These are phyloP conservation scores for Babylonia areolata DNA, from an alignment of 1,140 invertebrate genomes.

Conservation along the genomic window DNA sequence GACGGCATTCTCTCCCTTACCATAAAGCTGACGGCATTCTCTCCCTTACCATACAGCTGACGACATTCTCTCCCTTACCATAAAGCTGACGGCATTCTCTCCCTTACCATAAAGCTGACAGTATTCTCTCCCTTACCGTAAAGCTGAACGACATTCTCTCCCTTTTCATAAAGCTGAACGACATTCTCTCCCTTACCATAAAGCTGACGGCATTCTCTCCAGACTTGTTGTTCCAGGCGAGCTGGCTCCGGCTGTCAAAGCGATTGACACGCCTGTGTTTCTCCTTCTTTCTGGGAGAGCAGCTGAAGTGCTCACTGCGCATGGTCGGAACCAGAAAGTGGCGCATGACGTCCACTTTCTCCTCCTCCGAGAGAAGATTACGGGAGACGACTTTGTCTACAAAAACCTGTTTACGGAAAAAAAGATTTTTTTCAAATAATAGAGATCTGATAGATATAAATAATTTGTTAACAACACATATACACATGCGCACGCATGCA, in stretches of 20 bases:
- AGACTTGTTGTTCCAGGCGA: constrained; percentile 42
- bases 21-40: no score
- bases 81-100: no score
- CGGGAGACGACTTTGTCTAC: constrained; percentile 28
- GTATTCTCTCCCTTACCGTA: no score
- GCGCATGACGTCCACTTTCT: constrained; percentile 47
- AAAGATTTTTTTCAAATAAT: no score
- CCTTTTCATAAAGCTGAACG: no score
- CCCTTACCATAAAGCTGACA: no score
- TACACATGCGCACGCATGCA: background rate
- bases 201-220: constrained; percentile 40
- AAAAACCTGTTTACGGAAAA: constrained; percentile 32
- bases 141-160: no score
- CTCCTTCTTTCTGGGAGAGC: constrained; percentile 12
- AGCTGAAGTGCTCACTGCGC: constrained; percentile 33
- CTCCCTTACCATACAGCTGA: no score
- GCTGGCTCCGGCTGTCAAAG: constrained; percentile 1
- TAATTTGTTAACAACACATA: no score
- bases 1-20: no score
- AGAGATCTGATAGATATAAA: no score
- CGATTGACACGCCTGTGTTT: constrained; percentile 34
- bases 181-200: constrained; percentile 37
- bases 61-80: no score
- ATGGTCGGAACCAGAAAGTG: constrained; percentile 41
- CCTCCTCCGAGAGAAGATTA: constrained; percentile 40